Conservation (phyloP, 2,888 invertebrate genomes). For the Macrophya alboannulata region DNA sequence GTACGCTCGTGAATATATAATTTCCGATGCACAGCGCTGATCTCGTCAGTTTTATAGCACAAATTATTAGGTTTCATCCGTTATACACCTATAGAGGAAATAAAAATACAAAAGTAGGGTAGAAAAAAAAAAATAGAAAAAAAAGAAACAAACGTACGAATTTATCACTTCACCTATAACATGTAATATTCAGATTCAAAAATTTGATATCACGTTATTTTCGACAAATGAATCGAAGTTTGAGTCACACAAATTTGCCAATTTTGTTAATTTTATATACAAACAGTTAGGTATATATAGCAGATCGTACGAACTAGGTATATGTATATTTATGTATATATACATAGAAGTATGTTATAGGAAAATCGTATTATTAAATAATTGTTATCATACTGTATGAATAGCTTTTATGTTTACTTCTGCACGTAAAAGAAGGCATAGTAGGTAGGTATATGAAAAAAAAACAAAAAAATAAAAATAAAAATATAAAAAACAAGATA, state of each 20-base stretch:
- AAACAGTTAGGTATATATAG: neutral
- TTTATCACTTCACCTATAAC: neutral
- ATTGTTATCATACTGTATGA: slow-evolving; percentile 6
- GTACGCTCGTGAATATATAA: neutral
- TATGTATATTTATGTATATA: slow-evolving; percentile 5
- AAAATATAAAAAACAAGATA: neutral
- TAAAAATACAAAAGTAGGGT: neutral
- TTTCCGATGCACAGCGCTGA: neutral
- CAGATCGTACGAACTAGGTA: neutral
- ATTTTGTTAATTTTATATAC: slow-evolving; percentile 36
- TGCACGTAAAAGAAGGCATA: neutral
- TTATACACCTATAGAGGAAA: neutral
- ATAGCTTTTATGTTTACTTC: slow-evolving; percentile 27
- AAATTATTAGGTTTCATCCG: neutral
- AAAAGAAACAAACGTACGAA: neutral
- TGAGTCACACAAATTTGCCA: neutral
- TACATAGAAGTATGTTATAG: neutral
- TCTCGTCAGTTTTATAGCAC: slow-evolving; percentile 14
- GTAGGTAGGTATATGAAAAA: too few species aligned
- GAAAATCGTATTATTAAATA: slow-evolving; percentile 23
- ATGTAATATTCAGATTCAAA: neutral
- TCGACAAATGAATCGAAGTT: neutral
- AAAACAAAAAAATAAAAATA: neutral
- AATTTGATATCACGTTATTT: neutral
- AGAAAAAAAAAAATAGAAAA: neutral